These are phyloP conservation scores for Hybognathus amarus DNA, from an alignment of 2,797 vertebrate genomes.

Conservation along the genomic window DNA sequence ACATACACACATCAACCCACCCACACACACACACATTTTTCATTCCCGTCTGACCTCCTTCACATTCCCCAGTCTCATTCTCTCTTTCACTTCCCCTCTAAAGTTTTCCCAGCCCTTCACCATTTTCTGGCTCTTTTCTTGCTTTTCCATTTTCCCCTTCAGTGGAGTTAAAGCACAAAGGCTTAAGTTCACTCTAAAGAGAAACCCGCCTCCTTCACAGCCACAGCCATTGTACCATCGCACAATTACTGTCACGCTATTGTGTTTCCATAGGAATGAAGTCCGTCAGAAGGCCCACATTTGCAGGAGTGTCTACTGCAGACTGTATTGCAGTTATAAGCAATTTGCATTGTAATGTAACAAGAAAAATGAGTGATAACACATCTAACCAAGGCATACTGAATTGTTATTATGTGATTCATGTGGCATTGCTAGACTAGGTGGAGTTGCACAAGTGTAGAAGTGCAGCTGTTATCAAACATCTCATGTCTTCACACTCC, in stretches of 20 bases:
- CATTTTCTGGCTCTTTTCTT: background rate
- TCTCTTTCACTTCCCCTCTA: background rate
- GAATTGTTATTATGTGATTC: background rate
- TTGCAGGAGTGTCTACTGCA: background rate
- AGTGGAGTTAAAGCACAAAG: slow-evolving; percentile 19
- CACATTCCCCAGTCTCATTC: slow-evolving; percentile 11
- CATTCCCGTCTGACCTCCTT: slow-evolving; percentile 13
- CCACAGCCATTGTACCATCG: background rate
- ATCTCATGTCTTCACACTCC: background rate
- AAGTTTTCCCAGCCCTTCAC: slow-evolving; percentile 14
- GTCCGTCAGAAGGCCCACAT: slow-evolving; percentile 1
- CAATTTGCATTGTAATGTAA: slow-evolving; percentile 16
- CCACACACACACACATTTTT: slow-evolving; percentile 5
- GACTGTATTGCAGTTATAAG: background rate
- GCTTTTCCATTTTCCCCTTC: background rate
- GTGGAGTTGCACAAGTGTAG: background rate
- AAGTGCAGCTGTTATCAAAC: slow-evolving; percentile 12
- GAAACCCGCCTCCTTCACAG: slow-evolving; percentile 22
- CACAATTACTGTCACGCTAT: slow-evolving; percentile 4
- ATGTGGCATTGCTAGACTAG: background rate
- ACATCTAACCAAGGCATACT: background rate
- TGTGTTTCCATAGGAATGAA: slow-evolving; percentile 49
- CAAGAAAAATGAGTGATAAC: background rate
- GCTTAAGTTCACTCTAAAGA: slow-evolving; percentile 38
- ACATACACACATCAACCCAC: background rate